A percentile compares a stretch with the other conserved stretches of the same genome.
phyloP scores from a whole-genome alignment of 2,113 vertebrate genomes.

The Nansenia antarctica region DNA sequence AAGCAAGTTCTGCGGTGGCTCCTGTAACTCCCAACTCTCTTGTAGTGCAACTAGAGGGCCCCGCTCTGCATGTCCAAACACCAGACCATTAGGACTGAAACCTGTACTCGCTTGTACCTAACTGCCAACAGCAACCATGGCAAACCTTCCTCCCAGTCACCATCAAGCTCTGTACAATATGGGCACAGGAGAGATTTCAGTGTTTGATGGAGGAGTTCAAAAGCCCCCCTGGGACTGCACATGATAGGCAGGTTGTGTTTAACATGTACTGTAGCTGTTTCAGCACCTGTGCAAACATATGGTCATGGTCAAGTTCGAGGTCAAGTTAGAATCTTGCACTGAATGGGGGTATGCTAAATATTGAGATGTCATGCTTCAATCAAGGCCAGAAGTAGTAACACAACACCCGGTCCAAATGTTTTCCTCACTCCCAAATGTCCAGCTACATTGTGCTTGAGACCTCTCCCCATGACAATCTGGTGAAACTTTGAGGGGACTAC shows the following conservation, averaged over 20 bases:
- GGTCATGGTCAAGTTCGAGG: too few species aligned
- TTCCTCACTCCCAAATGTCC: background rate
- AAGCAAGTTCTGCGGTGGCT: background rate
- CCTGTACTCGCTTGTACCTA: background rate
- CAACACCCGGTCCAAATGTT: too few species aligned
- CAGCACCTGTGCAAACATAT: constrained; percentile 7
- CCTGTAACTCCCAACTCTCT: too few species aligned
- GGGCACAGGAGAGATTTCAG: background rate
- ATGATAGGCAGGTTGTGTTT: background rate
- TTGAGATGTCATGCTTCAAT: too few species aligned
- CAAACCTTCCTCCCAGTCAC: constrained; percentile 13
- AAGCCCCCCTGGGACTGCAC: background rate
- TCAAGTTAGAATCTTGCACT: too few species aligned
- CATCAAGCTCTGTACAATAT: background rate
- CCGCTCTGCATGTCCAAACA: background rate
- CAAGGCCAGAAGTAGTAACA: too few species aligned
- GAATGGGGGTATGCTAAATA: too few species aligned
- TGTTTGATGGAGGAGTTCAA: background rate
- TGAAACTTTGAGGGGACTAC: too few species aligned
- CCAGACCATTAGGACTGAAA: constrained; percentile 6
- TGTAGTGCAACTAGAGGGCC: background rate
- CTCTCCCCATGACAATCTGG: background rate
- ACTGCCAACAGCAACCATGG: constrained; percentile 8
- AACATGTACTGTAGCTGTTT: constrained; percentile 1
- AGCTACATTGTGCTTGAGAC: too few species aligned